phyloP scores from a whole-genome alignment of 2,797 vertebrate genomes.

The Microctenopoma steveboyesi region DNA sequence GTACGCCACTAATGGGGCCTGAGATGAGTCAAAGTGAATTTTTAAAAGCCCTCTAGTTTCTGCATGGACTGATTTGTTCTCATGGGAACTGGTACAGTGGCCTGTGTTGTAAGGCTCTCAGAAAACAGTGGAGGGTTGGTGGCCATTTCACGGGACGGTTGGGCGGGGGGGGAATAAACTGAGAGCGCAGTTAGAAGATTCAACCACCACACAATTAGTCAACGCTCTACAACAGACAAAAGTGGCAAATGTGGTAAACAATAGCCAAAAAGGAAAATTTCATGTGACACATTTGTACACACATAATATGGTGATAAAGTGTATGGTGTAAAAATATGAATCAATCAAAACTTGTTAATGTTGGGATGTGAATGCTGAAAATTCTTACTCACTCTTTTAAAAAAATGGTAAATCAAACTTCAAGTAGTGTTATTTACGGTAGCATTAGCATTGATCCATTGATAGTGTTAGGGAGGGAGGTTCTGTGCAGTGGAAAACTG shows the following conservation, averaged over 20 bases:
- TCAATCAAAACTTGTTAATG: constrained; percentile 52
- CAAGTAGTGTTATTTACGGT: constrained; percentile 43
- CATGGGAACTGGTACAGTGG: constrained; percentile 59
- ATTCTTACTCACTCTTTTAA: constrained; percentile 31
- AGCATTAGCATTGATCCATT: constrained; percentile 72
- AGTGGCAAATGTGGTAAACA: constrained; percentile 52
- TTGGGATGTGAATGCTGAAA: constrained; percentile 62
- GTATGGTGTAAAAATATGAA: constrained; percentile 60
- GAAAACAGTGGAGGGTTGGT: constrained; percentile 40
- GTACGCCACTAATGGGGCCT: constrained; percentile 70
- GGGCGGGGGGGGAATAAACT: constrained; percentile 29
- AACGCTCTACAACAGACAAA: constrained; percentile 67
- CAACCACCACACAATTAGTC: constrained; percentile 63
- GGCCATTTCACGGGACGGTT: constrained; percentile 36
- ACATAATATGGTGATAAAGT: constrained; percentile 75
- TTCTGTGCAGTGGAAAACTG: constrained; percentile 76
- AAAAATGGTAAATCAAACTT: constrained; percentile 41
- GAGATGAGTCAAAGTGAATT: constrained; percentile 78
- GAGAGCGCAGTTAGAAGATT: constrained; percentile 44
- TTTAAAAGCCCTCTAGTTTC: constrained; percentile 78
- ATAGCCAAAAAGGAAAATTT: constrained; percentile 61
- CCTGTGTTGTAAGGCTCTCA: constrained; percentile 55
- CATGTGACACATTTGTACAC: constrained; percentile 78
- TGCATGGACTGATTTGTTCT: constrained; percentile 70
- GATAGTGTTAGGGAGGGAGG: constrained; percentile 63